These are phyloP conservation scores for Alentia gelatinosa DNA, from an alignment of 2,888 invertebrate genomes.

Conservation along the genomic window DNA sequence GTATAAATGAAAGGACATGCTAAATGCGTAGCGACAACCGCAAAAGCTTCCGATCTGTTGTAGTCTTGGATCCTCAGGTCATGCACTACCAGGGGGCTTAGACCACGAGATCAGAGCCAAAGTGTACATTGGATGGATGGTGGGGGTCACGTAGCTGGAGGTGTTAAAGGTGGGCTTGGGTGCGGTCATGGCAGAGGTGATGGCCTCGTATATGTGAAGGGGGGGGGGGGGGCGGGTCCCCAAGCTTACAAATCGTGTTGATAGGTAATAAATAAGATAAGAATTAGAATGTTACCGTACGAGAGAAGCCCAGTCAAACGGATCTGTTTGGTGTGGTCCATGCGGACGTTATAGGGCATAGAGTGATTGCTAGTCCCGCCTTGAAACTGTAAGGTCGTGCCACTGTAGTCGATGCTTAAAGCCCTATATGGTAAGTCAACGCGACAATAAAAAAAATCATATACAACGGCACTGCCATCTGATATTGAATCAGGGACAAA, in stretches of 20 bases:
- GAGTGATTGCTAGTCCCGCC: too few species aligned
- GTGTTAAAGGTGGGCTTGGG: not conserved
- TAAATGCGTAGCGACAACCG: not conserved
- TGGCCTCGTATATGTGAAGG: not conserved
- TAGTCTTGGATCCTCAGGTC: not conserved
- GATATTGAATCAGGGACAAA: too few species aligned
- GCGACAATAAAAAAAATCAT: too few species aligned
- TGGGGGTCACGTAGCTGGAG: not conserved
- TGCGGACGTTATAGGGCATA: too few species aligned
- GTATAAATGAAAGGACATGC: not conserved
- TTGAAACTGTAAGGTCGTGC: too few species aligned
- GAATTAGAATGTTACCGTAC: not conserved
- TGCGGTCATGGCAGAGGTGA: not conserved
- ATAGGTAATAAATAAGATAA: not conserved
- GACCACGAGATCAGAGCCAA: not conserved
- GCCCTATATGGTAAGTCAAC: too few species aligned
- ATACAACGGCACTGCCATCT: too few species aligned
- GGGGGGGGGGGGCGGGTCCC: not conserved
- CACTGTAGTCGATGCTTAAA: too few species aligned
- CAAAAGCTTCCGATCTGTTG: not conserved
- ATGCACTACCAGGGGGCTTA: not conserved
- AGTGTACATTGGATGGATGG: not conserved
- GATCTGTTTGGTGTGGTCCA: too few species aligned
- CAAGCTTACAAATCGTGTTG: not conserved
- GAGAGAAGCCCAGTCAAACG: not conserved